A percentile compares a stretch with the other conserved stretches of the same genome.
phyloP scores from a whole-genome alignment of 2,113 vertebrate genomes.

The Mixornis gularis region DNA sequence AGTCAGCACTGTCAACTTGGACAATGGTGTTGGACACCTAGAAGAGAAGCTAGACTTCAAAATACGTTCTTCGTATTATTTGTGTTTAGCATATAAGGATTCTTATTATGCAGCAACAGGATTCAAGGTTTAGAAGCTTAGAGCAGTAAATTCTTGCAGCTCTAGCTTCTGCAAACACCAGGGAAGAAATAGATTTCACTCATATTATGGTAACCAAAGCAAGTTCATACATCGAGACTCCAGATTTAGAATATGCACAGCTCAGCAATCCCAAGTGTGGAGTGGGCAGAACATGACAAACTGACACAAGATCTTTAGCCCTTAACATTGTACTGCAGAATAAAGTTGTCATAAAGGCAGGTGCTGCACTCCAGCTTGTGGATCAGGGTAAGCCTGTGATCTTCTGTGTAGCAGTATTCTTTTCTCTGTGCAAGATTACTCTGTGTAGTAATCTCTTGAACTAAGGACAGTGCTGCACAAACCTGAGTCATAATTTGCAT shows the following conservation, averaged over 20 bases:
- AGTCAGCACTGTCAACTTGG: neutral
- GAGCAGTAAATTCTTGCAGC: neutral
- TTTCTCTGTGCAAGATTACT: neutral
- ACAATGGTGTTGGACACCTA: neutral
- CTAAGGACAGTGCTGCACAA: neutral
- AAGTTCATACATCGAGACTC: neutral
- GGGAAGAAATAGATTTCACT: neutral
- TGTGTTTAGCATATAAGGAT: neutral
- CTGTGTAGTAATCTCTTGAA: neutral
- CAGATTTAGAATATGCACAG: neutral
- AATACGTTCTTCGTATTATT: neutral
- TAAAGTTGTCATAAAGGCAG: neutral
- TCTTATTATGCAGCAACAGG: neutral
- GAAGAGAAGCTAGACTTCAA: conserved; percentile 14
- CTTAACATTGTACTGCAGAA: neutral
- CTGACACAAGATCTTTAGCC: neutral
- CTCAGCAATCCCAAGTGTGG: neutral
- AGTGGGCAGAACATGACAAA: neutral
- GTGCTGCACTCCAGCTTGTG: neutral
- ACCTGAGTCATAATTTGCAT: neutral
- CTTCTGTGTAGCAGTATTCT: neutral
- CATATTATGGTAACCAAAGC: neutral
- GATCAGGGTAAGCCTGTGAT: neutral
- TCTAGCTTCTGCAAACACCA: neutral
- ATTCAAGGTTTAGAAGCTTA: neutral